Evolutionary conservation across 1,140 invertebrate genomes (phyloP).

Genomic region (Anastrepha ludens): DNA sequence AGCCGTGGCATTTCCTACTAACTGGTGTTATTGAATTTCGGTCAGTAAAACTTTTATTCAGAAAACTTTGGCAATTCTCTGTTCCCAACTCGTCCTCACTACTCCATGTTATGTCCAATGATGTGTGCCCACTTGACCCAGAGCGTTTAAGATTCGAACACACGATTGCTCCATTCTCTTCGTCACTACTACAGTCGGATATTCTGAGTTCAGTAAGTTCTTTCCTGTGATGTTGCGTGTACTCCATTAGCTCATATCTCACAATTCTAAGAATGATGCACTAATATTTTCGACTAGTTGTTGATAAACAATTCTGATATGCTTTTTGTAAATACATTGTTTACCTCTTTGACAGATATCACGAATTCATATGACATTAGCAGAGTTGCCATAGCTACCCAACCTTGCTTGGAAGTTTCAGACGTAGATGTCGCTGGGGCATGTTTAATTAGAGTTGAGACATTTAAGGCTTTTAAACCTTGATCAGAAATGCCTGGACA

Average conservation of each 20-base stretch:
- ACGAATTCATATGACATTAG: too few species aligned
- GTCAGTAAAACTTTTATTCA: background rate
- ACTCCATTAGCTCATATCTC: background rate
- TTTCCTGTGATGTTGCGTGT: background rate
- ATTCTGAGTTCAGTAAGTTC: background rate
- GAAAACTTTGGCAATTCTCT: background rate
- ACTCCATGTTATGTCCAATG: background rate
- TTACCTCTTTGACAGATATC: too few species aligned
- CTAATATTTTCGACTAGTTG: too few species aligned
- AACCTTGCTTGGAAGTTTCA: too few species aligned
- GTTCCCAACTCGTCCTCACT: background rate
- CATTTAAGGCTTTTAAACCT: too few species aligned
- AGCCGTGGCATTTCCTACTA: background rate
- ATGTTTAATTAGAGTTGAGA: too few species aligned
- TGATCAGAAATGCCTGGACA: too few species aligned
- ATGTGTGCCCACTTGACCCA: too few species aligned
- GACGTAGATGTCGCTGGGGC: too few species aligned
- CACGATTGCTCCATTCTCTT: background rate
- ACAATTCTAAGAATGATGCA: background rate
- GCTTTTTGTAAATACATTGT: background rate
- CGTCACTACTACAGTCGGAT: constrained; percentile 50
- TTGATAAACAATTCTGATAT: too few species aligned
- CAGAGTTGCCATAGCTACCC: too few species aligned
- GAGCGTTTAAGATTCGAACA: background rate
- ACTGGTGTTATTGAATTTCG: background rate